Evolutionary conservation across 2,888 invertebrate species (phyloP).

Genomic region (Ormia ochracea): DNA sequence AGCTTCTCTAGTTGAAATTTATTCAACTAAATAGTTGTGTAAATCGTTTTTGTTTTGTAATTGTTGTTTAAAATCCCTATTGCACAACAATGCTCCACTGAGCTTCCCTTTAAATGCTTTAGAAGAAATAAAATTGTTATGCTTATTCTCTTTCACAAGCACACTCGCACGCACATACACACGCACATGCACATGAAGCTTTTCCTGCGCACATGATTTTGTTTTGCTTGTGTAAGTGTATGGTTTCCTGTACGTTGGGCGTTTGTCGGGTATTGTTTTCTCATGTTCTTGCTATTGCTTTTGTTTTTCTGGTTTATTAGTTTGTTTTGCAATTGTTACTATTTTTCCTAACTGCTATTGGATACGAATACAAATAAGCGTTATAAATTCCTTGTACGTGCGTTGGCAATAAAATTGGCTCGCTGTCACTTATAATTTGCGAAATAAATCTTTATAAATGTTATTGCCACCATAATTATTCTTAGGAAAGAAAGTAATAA

Average conservation of each 20-base stretch:
- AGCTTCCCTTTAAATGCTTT: not conserved
- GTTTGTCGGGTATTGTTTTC: slow-evolving; percentile 1
- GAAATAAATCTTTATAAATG: slow-evolving; percentile 59
- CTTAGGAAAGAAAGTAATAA: not conserved
- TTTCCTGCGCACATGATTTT: not conserved
- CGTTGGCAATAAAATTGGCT: slow-evolving; percentile 61
- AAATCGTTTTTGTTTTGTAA: slow-evolving; percentile 28
- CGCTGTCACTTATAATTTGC: slow-evolving; percentile 57
- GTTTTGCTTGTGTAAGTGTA: slow-evolving; percentile 18
- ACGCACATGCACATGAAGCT: not conserved
- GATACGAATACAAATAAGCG: slow-evolving; percentile 29
- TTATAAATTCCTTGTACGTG: slow-evolving; percentile 58
- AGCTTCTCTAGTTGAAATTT: not conserved
- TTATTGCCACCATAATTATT: slow-evolving; percentile 25
- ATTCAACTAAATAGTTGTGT: slow-evolving; percentile 33
- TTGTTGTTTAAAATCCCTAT: slow-evolving; percentile 17
- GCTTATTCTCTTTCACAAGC: not conserved
- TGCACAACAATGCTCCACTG: not conserved
- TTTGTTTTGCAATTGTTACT: slow-evolving; percentile 39
- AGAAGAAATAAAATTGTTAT: slow-evolving; percentile 4
- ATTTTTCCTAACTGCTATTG: slow-evolving; percentile 3
- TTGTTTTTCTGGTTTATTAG: slow-evolving; percentile 23
- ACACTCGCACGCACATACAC: not conserved
- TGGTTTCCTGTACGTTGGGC: slow-evolving; percentile 21
- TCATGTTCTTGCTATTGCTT: not conserved